phyloP scores from a whole-genome alignment of 1,140 invertebrate species.

The Ylistrum balloti region DNA sequence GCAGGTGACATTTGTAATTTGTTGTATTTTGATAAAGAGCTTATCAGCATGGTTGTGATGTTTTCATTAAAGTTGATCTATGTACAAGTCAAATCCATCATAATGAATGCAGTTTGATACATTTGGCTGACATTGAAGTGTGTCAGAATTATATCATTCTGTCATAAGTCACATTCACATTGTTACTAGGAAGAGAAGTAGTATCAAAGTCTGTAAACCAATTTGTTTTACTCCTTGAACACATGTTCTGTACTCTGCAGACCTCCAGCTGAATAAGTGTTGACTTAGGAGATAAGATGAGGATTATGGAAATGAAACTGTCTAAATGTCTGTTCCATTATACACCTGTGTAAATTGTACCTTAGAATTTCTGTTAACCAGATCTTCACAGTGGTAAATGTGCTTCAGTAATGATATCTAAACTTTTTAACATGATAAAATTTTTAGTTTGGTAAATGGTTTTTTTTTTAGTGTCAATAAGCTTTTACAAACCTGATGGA shows the following conservation, averaged over 20 bases:
- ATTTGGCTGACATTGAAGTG: background rate
- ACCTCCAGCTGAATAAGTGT: background rate
- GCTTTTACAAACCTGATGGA: too few relatives aligned
- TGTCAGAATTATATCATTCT: background rate
- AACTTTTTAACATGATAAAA: too few relatives aligned
- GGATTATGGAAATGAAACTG: background rate
- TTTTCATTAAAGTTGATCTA: too few relatives aligned
- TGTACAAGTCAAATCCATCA: too few relatives aligned
- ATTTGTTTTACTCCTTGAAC: conserved; percentile 1
- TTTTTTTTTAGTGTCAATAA: too few relatives aligned
- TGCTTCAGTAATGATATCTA: background rate
- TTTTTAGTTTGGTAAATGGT: too few relatives aligned
- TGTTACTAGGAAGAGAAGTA: background rate
- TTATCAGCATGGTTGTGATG: too few relatives aligned
- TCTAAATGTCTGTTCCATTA: background rate
- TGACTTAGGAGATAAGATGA: background rate
- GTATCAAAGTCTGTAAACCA: background rate
- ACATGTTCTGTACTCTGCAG: background rate
- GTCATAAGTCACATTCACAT: background rate
- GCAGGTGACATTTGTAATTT: too few relatives aligned
- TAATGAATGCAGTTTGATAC: background rate
- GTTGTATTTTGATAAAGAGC: too few relatives aligned
- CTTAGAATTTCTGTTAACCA: background rate
- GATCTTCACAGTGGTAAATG: background rate
- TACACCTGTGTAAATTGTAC: background rate